Evolutionary conservation across 2,113 vertebrate genomes (phyloP), one percentile per base, ranked within the genome.

Genomic region (Poecile atricapillus): DNA sequence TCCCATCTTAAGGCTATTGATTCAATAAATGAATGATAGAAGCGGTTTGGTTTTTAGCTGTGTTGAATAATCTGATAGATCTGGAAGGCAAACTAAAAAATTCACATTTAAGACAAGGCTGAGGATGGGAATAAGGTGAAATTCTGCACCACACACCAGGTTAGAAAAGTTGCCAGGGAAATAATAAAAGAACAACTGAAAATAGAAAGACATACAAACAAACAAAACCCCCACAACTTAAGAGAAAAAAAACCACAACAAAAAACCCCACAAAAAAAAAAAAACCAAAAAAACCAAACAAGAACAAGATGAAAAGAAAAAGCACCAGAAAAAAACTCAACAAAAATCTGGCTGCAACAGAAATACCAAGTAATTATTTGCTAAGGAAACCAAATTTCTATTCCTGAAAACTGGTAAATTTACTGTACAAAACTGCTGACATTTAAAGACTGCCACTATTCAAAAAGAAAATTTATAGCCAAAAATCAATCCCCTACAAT

Each of bases 361-460:
- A 88, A 73, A 73, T 56, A 64, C 14, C 27, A 69, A 68, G 15
- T 56, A 93, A 82, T 73, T 89, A 73, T 35, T 92, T 76, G 24
- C 76, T 65, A 77, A 33, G n/a, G 41, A 89, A 90, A 65, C 3
- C 2, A 55, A 83, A 70, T 28, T 77, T 83, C 62, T 33, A 33
- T 67, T 91, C 39, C 82, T 53, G 70, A 87, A 59, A 71, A 82
- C 19, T 30, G 41, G 35, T 25, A 87, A 82, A 27, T 75, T 75
- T 82, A 74, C 35, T 60, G 33, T 5, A 71, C 11, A 49, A 78
- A 84, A 55, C 11, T 50, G 22, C 43, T 83, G 46, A 46, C 20
- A 50, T 44, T 74, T 50, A 69, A 88, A 89, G 41, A 73, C 9
- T 46, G 6, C 31, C 9, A 49, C 25, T 69, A 62, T 56, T 65